Base-by-base conservation (phyloP, 2,888 invertebrate species). In the Resseliella maxima region DNA sequence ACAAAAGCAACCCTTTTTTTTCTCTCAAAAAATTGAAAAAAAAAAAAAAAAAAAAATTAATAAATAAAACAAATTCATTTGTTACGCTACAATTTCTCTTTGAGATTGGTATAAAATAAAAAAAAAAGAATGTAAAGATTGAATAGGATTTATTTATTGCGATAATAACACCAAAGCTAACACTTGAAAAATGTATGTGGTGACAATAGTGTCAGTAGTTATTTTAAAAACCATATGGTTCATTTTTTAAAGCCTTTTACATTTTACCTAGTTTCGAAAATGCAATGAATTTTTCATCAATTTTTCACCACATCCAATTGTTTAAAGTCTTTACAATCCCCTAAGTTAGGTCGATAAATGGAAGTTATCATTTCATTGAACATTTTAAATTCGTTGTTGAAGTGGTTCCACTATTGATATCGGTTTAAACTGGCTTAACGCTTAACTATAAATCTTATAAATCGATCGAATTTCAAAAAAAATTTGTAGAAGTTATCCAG, bases 1-100 rank as follows among this genome's bases (percentile, higher is more conserved):
- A 27, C n/a, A 72, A 72, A 0, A 5, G 3, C 72, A 72, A 72
- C 31, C 72, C 72, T 31, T 31, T 31, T 72, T 72, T 35, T 72
- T 15, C 2, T 35, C 59, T 59, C n/a, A n/a, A n/a, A 59, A 59
- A 59, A 24, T 59, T 24, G 24, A 35, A 72, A 72, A 72, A 50
- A 50, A 50, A 50, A 8, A 1, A n/a, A n/a, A n/a, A n/a, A n/a
- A n/a, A n/a, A n/a, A n/a, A n/a, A n/a, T n/a, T n/a, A n/a, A n/a
- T n/a, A 59, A 59, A 59, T 59, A 59, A 3, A 72, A 72, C 72
- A 72, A 72, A 31, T 72, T 72, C 27, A 72, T 72, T 72, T 72
- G 72, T 72, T 72, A 15, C 72, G 72, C 72, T 10, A 72, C 72
- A 72, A 72, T 72, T 72, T 35, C 72, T 15, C 31, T 72, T 72